Evolutionary conservation across 2,113 vertebrate species (phyloP), one percentile per base, ranked within the genome.

Genomic region (Ellobius talpinus): DNA sequence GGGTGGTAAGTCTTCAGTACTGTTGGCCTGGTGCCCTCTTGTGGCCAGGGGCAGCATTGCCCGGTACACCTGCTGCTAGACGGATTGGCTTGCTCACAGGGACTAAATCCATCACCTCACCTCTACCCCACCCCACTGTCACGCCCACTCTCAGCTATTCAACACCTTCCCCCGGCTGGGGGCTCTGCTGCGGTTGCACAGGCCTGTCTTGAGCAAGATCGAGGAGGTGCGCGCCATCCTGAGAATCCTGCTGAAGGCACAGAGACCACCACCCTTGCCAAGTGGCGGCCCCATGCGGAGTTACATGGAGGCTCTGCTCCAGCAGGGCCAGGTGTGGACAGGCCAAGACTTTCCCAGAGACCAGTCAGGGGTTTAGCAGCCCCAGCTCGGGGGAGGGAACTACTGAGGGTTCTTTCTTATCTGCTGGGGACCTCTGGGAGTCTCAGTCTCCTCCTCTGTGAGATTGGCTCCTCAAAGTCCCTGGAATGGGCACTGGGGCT

Each of bases 141-240:
- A 19, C 0, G 1, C 55, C 42, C 31, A 63, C 65, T 11, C n/a
- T 19, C 65, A 99, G 99, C 97, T 99, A n/a, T 98, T 98, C 96
- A 99, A 99, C 95, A 96, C 98, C 96, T 99, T 97, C 97, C 98
- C 99, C 0, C 85, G 98, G 97, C 98, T 99, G 2, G 98, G 99
- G 87, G 97, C 98, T 90, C 96, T 99, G 42, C 98, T 99, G 76
- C 98, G 97, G 96, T 95, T 98, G 47, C 98, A 99, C 96, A 98
- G 96, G 97, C 98, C 98, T 0, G 97, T 99, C 94, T 97, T 99
- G 36, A 73, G 61, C n/a, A 99, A 98, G 97, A 98, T 99, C 1
- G 98, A 98, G 78, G 97, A 98, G 4, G 97, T 99, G 24, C 97
- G 98, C 0, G 31, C 45, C 91, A 98, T 99, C 93, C 97, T 99